These are phyloP conservation scores for Ostrea edulis DNA, from an alignment of 1,140 invertebrate species.

Conservation along the genomic window DNA sequence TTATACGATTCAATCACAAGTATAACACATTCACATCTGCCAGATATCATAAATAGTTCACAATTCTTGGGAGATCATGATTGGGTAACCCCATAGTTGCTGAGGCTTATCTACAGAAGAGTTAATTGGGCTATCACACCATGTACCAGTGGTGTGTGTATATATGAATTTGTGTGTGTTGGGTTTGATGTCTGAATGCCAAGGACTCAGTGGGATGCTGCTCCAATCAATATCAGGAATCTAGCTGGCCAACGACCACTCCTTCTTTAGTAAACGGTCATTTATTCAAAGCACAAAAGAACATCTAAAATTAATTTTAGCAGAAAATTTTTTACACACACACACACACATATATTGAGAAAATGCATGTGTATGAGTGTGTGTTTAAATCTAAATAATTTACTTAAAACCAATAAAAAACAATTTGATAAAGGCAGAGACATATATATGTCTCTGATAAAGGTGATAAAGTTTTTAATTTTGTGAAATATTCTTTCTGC, in stretches of 20 bases:
- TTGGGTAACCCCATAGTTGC: slow-evolving; percentile 24
- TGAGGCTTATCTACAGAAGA: not conserved
- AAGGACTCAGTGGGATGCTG: not conserved
- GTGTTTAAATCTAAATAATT: too few species aligned
- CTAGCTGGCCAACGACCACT: not conserved
- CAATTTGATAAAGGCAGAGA: too few species aligned
- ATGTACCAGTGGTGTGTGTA: slow-evolving; percentile 9
- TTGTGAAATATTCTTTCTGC: too few species aligned
- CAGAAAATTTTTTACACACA: not conserved
- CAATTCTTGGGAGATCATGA: not conserved
- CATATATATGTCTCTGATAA: too few species aligned
- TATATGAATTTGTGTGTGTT: not conserved
- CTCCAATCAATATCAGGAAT: not conserved
- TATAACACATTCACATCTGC: not conserved
- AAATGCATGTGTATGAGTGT: too few species aligned
- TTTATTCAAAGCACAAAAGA: not conserved
- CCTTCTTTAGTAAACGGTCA: not conserved
- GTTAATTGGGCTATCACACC: not conserved
- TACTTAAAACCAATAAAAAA: too few species aligned
- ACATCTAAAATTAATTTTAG: not conserved
- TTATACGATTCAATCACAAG: not conserved
- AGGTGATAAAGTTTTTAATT: too few species aligned
- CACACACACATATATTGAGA: too few species aligned
- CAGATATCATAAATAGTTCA: slow-evolving; percentile 14
- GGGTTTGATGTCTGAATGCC: slow-evolving; percentile 4